Base-by-base conservation (phyloP, 2,113 vertebrate genomes). In the Raphicerus campestris region DNA sequence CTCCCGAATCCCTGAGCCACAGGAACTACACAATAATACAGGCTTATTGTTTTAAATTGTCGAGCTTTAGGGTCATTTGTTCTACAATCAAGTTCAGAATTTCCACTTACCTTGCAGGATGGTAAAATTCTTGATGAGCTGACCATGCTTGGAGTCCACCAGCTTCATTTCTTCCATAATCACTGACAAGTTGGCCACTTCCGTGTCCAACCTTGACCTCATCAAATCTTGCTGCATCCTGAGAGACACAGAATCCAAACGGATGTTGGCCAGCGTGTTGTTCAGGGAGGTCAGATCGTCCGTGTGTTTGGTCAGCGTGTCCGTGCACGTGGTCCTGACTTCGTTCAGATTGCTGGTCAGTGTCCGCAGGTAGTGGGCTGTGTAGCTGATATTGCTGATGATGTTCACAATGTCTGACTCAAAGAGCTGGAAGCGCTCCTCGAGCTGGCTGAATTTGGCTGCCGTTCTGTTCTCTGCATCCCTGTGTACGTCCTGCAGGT, bases 161-260 rank as follows among this genome's bases (percentile, higher is more conserved):
- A 99, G 97, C 96, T 99, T 99, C 99, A 99, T 99, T 98, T 99
- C 99, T 98, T 99, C 99, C 99, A 99, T 99, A 93, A 99, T 99
- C 83, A 99, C 98, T 0, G 99, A 99, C 91, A 99, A 99, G 96
- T 99, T 99, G 96, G 99, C 99, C 96, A 99, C 99, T 98, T 99
- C 99, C 45, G 99, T 99, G 96, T 99, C 99, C 98, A 99, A 97
- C 87, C 99, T 98, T 2, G 99, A 98, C 42, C 99, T 98, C 98
- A 99, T 99, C 93, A 99, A 98, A 80, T 99, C 99, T 97, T 99
- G 99, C 61, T 99, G 99, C 93, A 99, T 98, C 96, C 99, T 99
- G 94, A 99, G 99, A 92, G 98, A 97, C 86, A 98, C 94, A 6
- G 99, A 98, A 83, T 99, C 99, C 81, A 98, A 97, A 77, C 99